Evolutionary conservation across 2,113 vertebrate species (phyloP), one percentile per base, ranked within the genome.

Genomic region (Natator depressus): DNA sequence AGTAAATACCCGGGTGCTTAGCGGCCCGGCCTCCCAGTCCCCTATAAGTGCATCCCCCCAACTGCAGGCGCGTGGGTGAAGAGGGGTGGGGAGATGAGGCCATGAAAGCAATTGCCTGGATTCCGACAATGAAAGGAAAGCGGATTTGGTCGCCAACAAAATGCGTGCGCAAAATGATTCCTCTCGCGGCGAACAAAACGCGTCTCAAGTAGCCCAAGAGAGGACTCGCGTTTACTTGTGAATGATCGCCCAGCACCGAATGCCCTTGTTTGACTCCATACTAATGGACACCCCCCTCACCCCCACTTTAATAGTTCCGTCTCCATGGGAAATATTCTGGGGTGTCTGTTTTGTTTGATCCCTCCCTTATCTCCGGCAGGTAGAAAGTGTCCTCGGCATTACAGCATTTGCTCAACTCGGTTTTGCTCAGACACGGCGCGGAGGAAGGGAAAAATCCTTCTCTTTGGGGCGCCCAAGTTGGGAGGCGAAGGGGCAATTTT

Each of bases 201-300:
- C 38, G 55, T 27, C 51, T 88, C 35, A 31, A 82, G 88, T 57
- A 88, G 91, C 51, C 53, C n/a, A 85, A 54, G 83, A 91, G 85
- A 82, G 86, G 78, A 47, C n/a, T 84, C 82, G 42, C 80, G 89
- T 91, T 90, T 90, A 82, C 88, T 91, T 91, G 90, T 85, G 90
- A 91, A 89, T 93, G 80, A 46, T 80, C 16, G 20, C 16, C 35
- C 16, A 72, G 65, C 65, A 2, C 62, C 9, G 31, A 31, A 16
- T 72, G n/a, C n/a, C 69, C 69, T 46, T 13, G 5, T 42, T 24
- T 75, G 38, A 46, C 38, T 75, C 38, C 72, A 12, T 6, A 42
- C 13, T 24, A 13, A 76, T 69, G 65, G 35, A 11, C 38, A 2
- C 38, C 38, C 72, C 72, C 16, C 29, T 14, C 20, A 20, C 19